Evolutionary conservation across 2,797 vertebrate species (phyloP), one percentile per base, ranked within the genome.

Genomic region (Eidolon dupreanum): DNA sequence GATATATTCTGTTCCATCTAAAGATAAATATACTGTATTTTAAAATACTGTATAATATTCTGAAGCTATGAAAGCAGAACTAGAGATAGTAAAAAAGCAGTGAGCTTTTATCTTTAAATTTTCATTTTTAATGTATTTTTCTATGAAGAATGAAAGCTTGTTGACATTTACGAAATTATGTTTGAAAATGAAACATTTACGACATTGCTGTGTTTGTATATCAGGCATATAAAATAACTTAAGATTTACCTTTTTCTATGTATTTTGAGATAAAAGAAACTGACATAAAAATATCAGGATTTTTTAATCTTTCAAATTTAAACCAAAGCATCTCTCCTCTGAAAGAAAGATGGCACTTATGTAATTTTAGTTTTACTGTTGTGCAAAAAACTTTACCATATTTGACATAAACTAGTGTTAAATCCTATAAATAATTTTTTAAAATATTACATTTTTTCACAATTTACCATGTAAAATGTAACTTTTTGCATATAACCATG

Each of bases 111-210:
- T 4, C 86, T 94, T 92, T 63, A 91, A 85, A 28, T 88, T 96
- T 96, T 66, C 53, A 43, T 51, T 96, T 98, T 94, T 97, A 87
- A 97, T 16, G 20, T 85, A 36, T 88, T 98, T 97, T 97, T 97
- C 88, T 95, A 0, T 95, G 71, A 93, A 90, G 81, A 92, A 5
- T 87, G 68, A 93, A 96, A 95, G n/a, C 78, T 94, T 94, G 46
- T 95, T 97, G 95, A 81, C 90, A 84, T 96, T 85, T 83, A 71
- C 93, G 94, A 95, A 97, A 84, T 96, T 92, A 66, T 87, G 70
- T 97, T 97, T 97, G 85, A 97, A 97, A 98, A 93, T 84, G 11
- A 96, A 97, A 95, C 84, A 26, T 92, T 97, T 90, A 81, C 97
- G 71, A 82, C 79, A 89, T 90, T 95, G 20, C 90, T 97, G 31